phyloP scores from a whole-genome alignment of 2,888 invertebrate genomes.

The Perizoma affinitatum region DNA sequence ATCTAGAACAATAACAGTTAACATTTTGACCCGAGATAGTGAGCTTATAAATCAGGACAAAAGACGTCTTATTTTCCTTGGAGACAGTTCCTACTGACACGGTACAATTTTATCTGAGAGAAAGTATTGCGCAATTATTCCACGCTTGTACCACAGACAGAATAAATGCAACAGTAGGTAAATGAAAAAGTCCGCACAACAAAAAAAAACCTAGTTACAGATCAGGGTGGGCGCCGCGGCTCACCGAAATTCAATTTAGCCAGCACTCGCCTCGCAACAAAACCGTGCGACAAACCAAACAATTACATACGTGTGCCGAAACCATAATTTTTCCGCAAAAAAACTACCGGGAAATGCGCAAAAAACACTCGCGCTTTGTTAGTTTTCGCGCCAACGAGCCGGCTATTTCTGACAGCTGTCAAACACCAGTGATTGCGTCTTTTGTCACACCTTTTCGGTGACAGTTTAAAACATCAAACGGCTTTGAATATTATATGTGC shows the following conservation, averaged over 20 bases:
- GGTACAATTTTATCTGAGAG: conserved; percentile 16
- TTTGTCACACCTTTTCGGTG: conserved; percentile 60
- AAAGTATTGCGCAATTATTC: conserved; percentile 16
- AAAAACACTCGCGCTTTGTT: conserved; percentile 68
- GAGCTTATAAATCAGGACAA: conserved; percentile 17
- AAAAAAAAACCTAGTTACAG: conserved; percentile 57
- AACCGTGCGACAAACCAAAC: conserved; percentile 77
- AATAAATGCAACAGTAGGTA: conserved; percentile 16
- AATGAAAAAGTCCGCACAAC: conserved; percentile 41
- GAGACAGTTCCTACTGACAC: conserved; percentile 19
- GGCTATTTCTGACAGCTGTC: conserved; percentile 81
- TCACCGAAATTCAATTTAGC: conserved; percentile 78
- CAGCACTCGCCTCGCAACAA: conserved; percentile 53
- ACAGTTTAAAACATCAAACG: conserved; percentile 36
- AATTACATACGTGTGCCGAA: conserved; percentile 80
- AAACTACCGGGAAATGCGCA: conserved; percentile 63
- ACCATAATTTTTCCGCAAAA: conserved; percentile 77
- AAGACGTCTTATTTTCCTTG: conserved; percentile 17
- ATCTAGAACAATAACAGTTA: conserved; percentile 47
- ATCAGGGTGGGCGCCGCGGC: conserved; percentile 59
- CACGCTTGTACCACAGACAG: conserved; percentile 6
- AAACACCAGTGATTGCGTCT: conserved; percentile 69
- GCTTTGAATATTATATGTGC: conserved; percentile 48
- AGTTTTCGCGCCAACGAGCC: conserved; percentile 74
- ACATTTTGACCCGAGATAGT: conserved; percentile 47